phyloP scores from a whole-genome alignment of 2,797 vertebrate species.

The Cyprinella venusta region DNA sequence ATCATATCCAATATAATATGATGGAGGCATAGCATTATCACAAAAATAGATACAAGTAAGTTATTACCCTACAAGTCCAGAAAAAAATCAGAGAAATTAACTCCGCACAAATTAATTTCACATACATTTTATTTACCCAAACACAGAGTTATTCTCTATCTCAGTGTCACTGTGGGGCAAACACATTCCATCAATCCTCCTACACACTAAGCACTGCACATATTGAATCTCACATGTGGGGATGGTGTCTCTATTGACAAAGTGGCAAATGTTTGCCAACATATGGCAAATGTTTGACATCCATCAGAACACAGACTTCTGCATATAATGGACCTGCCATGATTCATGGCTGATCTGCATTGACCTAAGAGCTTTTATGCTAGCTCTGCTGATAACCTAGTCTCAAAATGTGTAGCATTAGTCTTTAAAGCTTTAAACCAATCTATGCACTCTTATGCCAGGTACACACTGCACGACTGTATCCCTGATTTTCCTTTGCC shows the following conservation, averaged over 20 bases:
- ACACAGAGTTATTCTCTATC: neutral
- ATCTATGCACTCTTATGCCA: neutral
- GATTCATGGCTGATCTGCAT: conserved; percentile 1
- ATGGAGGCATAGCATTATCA: neutral
- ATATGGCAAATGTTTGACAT: conserved; percentile 13
- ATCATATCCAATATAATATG: neutral
- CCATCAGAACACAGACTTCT: conserved; percentile 1
- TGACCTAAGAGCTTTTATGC: conserved; percentile 17
- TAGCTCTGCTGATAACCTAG: neutral
- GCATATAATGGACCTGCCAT: conserved; percentile 9
- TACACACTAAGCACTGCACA: conserved; percentile 14
- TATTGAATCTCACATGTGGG: neutral
- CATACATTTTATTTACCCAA: conserved; percentile 4
- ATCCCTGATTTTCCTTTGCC: neutral
- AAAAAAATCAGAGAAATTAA: neutral
- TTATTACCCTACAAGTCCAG: neutral
- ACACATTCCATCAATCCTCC: conserved; percentile 18
- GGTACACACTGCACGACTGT: neutral
- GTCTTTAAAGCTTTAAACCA: neutral
- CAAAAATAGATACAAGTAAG: neutral
- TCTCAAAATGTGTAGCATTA: neutral
- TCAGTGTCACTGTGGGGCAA: neutral
- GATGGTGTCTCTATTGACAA: conserved; percentile 23
- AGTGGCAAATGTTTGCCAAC: neutral
- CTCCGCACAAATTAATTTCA: neutral